Base-by-base conservation (phyloP, 2,113 vertebrate genomes). In the Centropus unirufus region DNA sequence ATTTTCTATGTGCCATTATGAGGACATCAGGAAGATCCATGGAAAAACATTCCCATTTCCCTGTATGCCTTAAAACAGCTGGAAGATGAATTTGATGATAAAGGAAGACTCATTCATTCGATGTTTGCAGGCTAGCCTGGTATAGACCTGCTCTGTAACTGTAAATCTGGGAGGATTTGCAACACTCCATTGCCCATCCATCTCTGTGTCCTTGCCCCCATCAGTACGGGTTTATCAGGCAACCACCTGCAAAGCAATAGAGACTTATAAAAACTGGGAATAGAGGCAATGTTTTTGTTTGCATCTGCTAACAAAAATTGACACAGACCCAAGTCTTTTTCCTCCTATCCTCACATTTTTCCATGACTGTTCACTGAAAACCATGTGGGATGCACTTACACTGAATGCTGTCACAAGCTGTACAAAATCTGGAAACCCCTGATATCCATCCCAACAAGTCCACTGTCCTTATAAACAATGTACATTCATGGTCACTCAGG, bases 151-250 rank as follows among this genome's bases (percentile, higher is more conserved):
- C 49, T 83, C 46, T 47, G 42, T 70, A 83, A 87, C 29, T 32
- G 40, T 72, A 87, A 94, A 76, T 82, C 58, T 83, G 58, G 9
- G 63, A 90, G 74, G 78, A 83, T 85, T 66, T 95, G 69, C 74
- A 83, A 82, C 32, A 40, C 63, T 62, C 62, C 46, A 49, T 26
- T 5, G 5, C 36, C 78, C 74, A 82, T 66, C 46, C 14, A 64
- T 36, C 62, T 72, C 52, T 17, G 9, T 63, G 44, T 51, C 68
- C 59, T 58, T 46, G n/a, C 9, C 34, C 70, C 54, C 24, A 63
- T n/a, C 49, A 57, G 36, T 49, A 47, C 63, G 39, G 73, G 32
- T 40, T 89, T 52, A 58, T 59, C 84, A 87, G 55, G 47, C 39
- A 75, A 24, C 57, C 30, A 30, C 54, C 24, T 80, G 36, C 36